Evolutionary conservation across 1,140 invertebrate species (phyloP), one percentile per base, ranked within the genome.

Genomic region (Ips nitidus): DNA sequence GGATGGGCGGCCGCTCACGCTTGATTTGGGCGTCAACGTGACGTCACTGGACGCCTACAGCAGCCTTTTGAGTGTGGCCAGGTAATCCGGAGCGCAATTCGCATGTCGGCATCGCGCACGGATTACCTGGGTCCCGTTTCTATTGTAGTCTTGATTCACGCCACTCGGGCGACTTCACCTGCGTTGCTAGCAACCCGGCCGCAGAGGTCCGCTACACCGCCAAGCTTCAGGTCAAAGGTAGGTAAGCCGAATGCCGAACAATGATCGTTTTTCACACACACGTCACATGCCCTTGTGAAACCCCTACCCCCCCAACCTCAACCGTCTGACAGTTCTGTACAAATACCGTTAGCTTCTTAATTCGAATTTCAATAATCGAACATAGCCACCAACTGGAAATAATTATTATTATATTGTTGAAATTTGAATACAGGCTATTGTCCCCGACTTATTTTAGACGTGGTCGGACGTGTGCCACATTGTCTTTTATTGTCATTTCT

Each of bases 221-320:
- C 80, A 87, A 87, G 81, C 87, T 93, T 75, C 87, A 89, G 84
- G 91, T 93, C 79, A 91, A 91, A 91, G 90, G 90, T 92, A 91
- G 37, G 52, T n/a, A 1, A 55, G 22, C 22, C 22, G 22, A 22
- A 22, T 22, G 22, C 22, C 22, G 22, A 22, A 22, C 47, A 52
- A 52, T 61, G 40, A 39, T 22, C 22, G 22, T 22, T 22, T 8
- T 3, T 45, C 3, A 7, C 8, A 2, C 42, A 41, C 40, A 5
- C n/a, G 87, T 83, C 41, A 37, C 3, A 45, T 22, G 22, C 4
- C 22, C n/a, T 41, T 41, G n/a, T 43, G 22, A 22, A 22, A 0
- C 22, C 22, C 22, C 22, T 22, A 22, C 22, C 22, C 22, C 22
- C 22, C 22, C 41, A 22, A 7, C 39, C n/a, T 36, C 3, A 4